Percentiles rank a stretch among this genome's conserved stretches.
phyloP scores from a whole-genome alignment of 2,797 vertebrate species.

The Karalla daura region DNA sequence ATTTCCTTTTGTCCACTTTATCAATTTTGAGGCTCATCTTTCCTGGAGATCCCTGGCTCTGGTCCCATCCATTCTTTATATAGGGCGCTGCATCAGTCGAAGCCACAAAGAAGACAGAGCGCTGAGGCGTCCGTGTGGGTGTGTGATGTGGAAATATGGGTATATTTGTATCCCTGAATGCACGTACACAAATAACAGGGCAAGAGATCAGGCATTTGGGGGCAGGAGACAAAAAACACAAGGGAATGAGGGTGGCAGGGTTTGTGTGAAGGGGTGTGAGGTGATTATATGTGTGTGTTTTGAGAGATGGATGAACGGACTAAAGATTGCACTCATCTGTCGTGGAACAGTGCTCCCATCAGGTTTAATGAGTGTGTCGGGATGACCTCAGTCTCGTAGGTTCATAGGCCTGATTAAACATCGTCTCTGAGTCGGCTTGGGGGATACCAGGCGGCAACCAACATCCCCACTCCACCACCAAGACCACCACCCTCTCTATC shows the following conservation, averaged over 20 bases:
- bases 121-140: slow-evolving; percentile 5
- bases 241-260: not conserved
- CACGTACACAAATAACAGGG: slow-evolving; percentile 34
- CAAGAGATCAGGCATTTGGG: slow-evolving; percentile 45
- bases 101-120: slow-evolving; percentile 46
- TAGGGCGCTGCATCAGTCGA: slow-evolving; percentile 38
- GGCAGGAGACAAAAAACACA: too few species aligned
- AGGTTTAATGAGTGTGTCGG: slow-evolving; percentile 79
- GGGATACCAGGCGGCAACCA: slow-evolving; percentile 61
- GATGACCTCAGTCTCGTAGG: slow-evolving; percentile 79
- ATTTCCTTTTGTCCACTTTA: slow-evolving; percentile 70
- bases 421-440: slow-evolving; percentile 70
- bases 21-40: slow-evolving; percentile 66
- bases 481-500: slow-evolving; percentile 41
- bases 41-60: slow-evolving; percentile 63
- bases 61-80: slow-evolving; percentile 41
- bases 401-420: slow-evolving; percentile 83
- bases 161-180: slow-evolving; percentile 21
- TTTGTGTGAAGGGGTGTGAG: slow-evolving; percentile 21
- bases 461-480: too few species aligned
- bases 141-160: slow-evolving; percentile 13
- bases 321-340: slow-evolving; percentile 80
- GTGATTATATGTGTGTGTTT: slow-evolving; percentile 79
- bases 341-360: slow-evolving; percentile 77
- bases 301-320: slow-evolving; percentile 80